Evolutionary conservation across 2,797 vertebrate genomes (phyloP), one percentile per base, ranked within the genome.

Genomic region (Acanthornis magna): DNA sequence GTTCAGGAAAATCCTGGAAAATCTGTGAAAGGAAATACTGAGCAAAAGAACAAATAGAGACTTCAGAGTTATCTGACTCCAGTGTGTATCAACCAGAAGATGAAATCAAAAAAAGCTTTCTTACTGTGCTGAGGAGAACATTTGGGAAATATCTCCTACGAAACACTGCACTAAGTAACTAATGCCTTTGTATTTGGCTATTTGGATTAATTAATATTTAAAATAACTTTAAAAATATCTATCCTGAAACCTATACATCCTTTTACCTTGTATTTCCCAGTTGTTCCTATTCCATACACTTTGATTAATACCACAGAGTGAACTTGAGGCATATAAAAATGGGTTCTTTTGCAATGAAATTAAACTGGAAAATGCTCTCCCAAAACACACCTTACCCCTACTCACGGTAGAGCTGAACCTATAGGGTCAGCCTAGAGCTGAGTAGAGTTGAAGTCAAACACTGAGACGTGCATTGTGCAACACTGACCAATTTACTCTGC

Each of bases 391-490:
- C 7, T 53, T 53, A 14, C 14, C 29, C 20, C 7, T 72, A 78
- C 27, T 84, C 16, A 29, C 2, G 7, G 22, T 66, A 50, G 36
- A 77, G 16, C 23, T 1, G 5, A 65, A 50, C 30, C 5, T 36
- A 27, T 0, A 20, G 30, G 6, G 12, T 81, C 40, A 75, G 55
- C 15, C 43, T 72, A 43, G 47, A 53, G 5, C 5, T 51, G 63
- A 54, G 12, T 42, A 54, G 32, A 43, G 25, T 13, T 55, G 51
- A 70, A 91, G 26, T 55, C 32, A 80, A 71, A 60, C 13, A 34
- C 13, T 0, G 1, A 70, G 27, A 53, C 1, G 1, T 23, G 16
- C 13, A 3, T 15, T 71, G 45, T 51, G 42, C 54, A 67, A n/a
- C 45, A 30, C n/a, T 29, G 27, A 55, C 21, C 30, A 55, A 47